Evolutionary conservation across 2,797 vertebrate genomes (phyloP).

Genomic region (Falco concolor): DNA sequence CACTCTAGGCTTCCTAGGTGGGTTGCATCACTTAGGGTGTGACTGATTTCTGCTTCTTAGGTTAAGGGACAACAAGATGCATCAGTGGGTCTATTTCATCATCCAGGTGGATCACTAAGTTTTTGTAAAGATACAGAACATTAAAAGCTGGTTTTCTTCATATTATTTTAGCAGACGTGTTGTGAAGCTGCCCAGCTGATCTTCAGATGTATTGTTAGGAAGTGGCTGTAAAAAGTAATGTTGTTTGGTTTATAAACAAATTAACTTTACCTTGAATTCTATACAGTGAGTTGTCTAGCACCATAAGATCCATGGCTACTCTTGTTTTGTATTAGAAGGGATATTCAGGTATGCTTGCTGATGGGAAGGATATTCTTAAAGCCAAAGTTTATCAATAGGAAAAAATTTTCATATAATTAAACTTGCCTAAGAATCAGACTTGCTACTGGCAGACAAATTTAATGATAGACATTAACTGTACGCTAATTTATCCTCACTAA

Average conservation of each 20-base stretch:
- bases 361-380: not conserved
- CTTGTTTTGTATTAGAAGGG: not conserved
- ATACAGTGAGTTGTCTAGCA: not conserved
- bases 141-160: not conserved
- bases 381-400: not conserved
- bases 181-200: not conserved
- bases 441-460: not conserved
- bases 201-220: not conserved
- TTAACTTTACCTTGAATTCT: not conserved
- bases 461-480: not conserved
- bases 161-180: not conserved
- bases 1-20: not conserved
- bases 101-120: not conserved
- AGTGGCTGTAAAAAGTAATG: not conserved
- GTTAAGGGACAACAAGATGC: not conserved
- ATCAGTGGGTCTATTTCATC: not conserved
- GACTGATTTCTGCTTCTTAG: not conserved
- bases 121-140: not conserved
- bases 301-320: not conserved
- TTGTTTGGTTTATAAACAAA: not conserved
- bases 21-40: not conserved
- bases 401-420: not conserved
- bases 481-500: not conserved
- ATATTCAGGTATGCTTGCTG: not conserved
- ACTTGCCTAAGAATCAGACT: not conserved